Conservation (phyloP, 2,113 vertebrate species). For the Apus apus region DNA sequence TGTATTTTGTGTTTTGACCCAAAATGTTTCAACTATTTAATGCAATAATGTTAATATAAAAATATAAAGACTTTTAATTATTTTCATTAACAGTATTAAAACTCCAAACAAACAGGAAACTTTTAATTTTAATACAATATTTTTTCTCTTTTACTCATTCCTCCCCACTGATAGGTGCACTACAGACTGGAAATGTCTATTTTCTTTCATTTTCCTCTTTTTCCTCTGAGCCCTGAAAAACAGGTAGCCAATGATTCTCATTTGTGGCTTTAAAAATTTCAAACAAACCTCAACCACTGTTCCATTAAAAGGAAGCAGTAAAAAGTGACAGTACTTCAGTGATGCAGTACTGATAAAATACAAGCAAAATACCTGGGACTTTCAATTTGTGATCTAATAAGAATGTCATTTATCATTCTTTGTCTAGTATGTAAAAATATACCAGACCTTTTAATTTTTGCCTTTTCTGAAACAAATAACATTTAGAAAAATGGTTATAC, state of each 20-base stretch:
- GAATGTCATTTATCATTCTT: background rate
- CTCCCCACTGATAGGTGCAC: rapidly evolving
- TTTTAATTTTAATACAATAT: background rate
- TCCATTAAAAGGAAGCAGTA: background rate
- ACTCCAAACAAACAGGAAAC: background rate
- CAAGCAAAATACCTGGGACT: background rate
- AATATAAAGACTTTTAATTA: background rate
- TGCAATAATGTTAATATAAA: background rate
- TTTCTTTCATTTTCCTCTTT: background rate
- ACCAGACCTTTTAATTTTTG: background rate
- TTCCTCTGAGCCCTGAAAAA: background rate
- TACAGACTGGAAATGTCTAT: background rate
- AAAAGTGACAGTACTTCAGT: background rate
- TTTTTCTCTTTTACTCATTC: rapidly evolving
- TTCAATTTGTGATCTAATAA: background rate
- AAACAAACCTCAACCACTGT: background rate
- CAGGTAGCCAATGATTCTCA: background rate
- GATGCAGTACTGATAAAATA: background rate
- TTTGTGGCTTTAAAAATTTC: background rate
- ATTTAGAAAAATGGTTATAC: background rate
- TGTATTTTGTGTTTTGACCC: background rate
- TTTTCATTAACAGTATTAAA: background rate
- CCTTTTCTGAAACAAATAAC: background rate
- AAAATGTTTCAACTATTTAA: background rate
- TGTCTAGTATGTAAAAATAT: background rate